Percentiles rank a stretch among this genome's conserved stretches.
Conservation (phyloP, 1,140 invertebrate species). For the Pachyrhynchus sulphureomaculatus region DNA sequence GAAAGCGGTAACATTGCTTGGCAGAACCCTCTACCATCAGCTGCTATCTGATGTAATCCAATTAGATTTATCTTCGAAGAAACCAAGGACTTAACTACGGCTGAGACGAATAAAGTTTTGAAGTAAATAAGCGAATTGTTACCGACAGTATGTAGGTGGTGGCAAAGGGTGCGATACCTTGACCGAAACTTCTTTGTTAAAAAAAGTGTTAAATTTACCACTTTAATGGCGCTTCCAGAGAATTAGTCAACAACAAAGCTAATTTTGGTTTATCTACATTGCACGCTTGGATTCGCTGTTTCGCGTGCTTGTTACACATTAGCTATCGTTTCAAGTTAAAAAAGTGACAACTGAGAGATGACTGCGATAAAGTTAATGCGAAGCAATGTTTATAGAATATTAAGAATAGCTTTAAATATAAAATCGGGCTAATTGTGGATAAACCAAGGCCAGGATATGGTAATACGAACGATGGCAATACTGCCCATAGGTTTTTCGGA, state of each 20-base stretch:
- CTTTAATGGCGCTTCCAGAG: background rate
- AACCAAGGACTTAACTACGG: slow-evolving; percentile 16
- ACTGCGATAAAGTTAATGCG: slow-evolving; percentile 29
- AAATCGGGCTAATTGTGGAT: slow-evolving; percentile 43
- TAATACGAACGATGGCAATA: slow-evolving; percentile 50
- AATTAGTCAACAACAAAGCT: background rate
- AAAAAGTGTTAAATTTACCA: slow-evolving; percentile 38
- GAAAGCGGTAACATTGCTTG: slow-evolving; percentile 15
- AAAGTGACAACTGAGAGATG: slow-evolving; percentile 34
- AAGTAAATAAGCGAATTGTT: slow-evolving; percentile 3
- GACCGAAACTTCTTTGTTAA: slow-evolving; percentile 34
- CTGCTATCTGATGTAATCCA: slow-evolving; percentile 25
- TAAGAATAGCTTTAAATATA: slow-evolving; percentile 27
- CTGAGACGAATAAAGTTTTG: slow-evolving; percentile 27
- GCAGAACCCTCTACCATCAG: slow-evolving; percentile 31
- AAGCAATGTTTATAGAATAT: slow-evolving; percentile 27
- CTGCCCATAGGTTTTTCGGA: slow-evolving; percentile 48
- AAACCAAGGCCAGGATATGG: too few relatives aligned
- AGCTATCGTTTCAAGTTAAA: slow-evolving; percentile 33
- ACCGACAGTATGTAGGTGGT: slow-evolving; percentile 25
- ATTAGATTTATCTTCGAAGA: slow-evolving; percentile 27
- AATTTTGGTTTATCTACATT: background rate
- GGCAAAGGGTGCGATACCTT: slow-evolving; percentile 45
- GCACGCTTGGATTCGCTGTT: background rate
- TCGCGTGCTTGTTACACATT: too few relatives aligned